Evolutionary conservation across 2,888 invertebrate genomes (phyloP).

Genomic region (Pyrochroa serraticornis): DNA sequence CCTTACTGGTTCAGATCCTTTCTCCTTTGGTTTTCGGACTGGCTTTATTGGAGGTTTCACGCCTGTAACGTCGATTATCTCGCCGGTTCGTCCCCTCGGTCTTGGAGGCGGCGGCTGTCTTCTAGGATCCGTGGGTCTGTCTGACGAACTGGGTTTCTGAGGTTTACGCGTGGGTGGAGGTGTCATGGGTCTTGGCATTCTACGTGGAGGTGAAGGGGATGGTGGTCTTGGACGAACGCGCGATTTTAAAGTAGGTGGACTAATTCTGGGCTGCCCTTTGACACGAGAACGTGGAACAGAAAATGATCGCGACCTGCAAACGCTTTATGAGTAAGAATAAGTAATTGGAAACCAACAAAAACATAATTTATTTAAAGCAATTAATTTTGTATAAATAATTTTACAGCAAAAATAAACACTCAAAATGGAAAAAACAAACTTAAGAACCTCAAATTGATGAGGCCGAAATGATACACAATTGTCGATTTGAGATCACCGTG

Average conservation of each 20-base stretch:
- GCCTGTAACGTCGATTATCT: conserved; percentile 56
- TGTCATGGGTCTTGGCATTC: conserved; percentile 60
- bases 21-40: conserved; percentile 55
- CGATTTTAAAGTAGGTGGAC: conserved; percentile 57
- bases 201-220: conserved; percentile 59
- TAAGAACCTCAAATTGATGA: no score
- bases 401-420: no score
- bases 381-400: not conserved
- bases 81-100: conserved; percentile 62
- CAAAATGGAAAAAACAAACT: no score
- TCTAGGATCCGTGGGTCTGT: conserved; percentile 58
- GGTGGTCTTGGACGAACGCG: conserved; percentile 62
- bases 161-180: conserved; percentile 55
- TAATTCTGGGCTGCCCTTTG: conserved; percentile 50
- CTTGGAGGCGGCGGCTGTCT: conserved; percentile 64
- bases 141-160: conserved; percentile 43
- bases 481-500: no score
- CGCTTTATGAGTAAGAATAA: not conserved
- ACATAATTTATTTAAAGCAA: no score
- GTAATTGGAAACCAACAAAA: no score
- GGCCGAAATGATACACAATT: no score
- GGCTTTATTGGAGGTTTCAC: conserved; percentile 63
- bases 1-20: conserved; percentile 55
- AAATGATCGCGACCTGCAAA: conserved; percentile 62
- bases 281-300: conserved; percentile 63